Evolutionary conservation across 1,140 invertebrate genomes (phyloP).

Genomic region (Aphelenchoides fujianensis): DNA sequence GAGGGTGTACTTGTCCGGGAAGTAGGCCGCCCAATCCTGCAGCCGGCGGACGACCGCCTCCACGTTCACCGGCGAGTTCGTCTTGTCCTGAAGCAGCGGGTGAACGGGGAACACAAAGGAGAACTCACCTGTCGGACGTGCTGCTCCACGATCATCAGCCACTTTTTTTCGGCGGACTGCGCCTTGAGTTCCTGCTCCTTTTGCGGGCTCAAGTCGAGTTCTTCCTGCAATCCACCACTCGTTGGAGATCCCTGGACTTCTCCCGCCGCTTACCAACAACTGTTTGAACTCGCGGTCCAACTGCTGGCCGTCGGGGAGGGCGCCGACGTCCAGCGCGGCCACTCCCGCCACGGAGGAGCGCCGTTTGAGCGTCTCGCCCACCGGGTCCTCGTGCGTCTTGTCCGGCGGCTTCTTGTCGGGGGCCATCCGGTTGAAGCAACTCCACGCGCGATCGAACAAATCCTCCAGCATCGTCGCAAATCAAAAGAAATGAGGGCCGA

Average conservation of each 20-base stretch:
- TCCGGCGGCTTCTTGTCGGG: conserved; percentile 36
- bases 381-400: conserved; percentile 8
- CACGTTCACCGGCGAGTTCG: neutral
- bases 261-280: conserved; percentile 21
- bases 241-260: neutral
- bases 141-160: conserved; percentile 33
- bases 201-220: conserved; percentile 49
- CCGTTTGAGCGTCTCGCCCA: too few relatives aligned
- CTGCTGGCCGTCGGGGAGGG: conserved; percentile 21
- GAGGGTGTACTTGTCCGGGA: conserved; percentile 40
- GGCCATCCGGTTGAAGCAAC: conserved; percentile 37
- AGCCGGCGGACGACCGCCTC: neutral
- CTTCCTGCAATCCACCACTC: conserved; percentile 41
- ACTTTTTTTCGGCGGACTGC: conserved; percentile 51
- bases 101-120: too few relatives aligned
- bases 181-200: conserved; percentile 41
- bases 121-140: conserved; percentile 20
- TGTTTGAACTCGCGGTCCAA: conserved; percentile 28
- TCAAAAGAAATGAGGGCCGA: too few relatives aligned
- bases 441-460: conserved; percentile 37
- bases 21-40: conserved; percentile 12
- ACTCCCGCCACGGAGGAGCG: too few relatives aligned
- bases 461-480: conserved; percentile 33
- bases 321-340: conserved; percentile 5
- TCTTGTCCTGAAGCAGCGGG: too few relatives aligned